These are phyloP conservation scores for Drosophila willistoni DNA, from an alignment of 1,140 invertebrate genomes.

Conservation along the genomic window DNA sequence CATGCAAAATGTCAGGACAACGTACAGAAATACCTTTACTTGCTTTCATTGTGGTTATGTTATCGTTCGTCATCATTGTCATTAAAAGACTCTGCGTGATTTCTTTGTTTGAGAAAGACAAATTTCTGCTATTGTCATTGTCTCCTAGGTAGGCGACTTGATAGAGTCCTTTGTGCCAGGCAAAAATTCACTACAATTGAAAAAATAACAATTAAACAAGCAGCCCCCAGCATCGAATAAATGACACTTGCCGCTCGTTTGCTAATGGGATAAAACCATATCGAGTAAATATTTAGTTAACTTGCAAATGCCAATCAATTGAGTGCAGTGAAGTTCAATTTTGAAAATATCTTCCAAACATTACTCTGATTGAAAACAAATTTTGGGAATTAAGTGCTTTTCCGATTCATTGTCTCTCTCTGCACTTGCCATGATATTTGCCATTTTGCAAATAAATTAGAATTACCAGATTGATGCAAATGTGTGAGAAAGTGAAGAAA, in stretches of 20 bases:
- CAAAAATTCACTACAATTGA: constrained; percentile 6
- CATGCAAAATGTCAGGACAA: constrained; percentile 9
- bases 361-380: neutral
- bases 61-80: constrained; percentile 10
- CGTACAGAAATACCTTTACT: constrained; percentile 10
- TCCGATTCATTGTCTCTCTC: neutral
- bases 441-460: constrained; percentile 7
- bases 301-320: neutral
- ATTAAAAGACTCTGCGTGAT: constrained; percentile 2
- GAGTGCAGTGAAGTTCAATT: neutral
- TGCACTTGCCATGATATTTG: neutral
- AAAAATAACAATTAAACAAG: neutral
- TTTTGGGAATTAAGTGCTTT: neutral
- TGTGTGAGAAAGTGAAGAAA: neutral
- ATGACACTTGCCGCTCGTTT: neutral
- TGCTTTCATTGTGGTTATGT: neutral
- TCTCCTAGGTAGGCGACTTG: neutral
- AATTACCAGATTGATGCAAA: constrained; percentile 11
- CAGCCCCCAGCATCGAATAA: neutral
- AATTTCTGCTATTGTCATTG: constrained; percentile 4
- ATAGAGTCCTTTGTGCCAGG: neutral
- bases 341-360: neutral
- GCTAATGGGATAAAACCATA: constrained; percentile 3
- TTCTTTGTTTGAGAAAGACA: constrained; percentile 13
- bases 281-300: neutral